A percentile compares a stretch with the other conserved stretches of the same genome.
These are phyloP conservation scores for Cottus gobio DNA, from an alignment of 2,113 vertebrate genomes.

Conservation along the genomic window DNA sequence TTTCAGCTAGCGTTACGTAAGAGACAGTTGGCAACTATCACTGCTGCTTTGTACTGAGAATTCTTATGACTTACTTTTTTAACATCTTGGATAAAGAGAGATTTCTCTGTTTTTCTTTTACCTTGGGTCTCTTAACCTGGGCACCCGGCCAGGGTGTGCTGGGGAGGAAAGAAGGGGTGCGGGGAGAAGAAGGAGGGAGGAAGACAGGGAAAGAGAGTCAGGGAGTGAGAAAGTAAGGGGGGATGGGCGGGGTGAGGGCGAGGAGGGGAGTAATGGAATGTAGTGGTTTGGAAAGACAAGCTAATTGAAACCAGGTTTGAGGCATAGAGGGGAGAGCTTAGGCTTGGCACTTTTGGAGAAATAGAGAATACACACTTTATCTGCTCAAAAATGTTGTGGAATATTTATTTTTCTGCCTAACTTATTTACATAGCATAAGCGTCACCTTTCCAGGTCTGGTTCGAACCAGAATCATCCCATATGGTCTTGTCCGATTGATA, in stretches of 20 bases:
- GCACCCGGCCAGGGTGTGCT: constrained; percentile 69
- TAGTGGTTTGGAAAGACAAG: constrained; percentile 88
- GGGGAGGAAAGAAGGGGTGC: constrained; percentile 28
- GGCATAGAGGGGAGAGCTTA: constrained; percentile 67
- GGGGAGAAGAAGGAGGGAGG: constrained; percentile 37
- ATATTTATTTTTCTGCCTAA: neutral
- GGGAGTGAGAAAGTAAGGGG: constrained; percentile 61
- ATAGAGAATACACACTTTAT: constrained; percentile 57
- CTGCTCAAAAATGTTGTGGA: constrained; percentile 14
- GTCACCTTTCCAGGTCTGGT: constrained; percentile 9
- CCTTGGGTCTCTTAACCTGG: constrained; percentile 72
- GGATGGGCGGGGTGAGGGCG: constrained; percentile 54
- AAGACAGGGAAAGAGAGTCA: constrained; percentile 62
- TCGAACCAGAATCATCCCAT: neutral
- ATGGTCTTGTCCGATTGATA: neutral
- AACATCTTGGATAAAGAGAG: constrained; percentile 36
- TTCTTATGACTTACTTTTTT: constrained; percentile 22
- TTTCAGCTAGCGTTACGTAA: neutral
- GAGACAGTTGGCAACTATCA: constrained; percentile 20
- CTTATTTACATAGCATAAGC: neutral
- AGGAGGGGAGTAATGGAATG: constrained; percentile 86
- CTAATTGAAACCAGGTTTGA: constrained; percentile 89
- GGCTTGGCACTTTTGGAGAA: constrained; percentile 63
- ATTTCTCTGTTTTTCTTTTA: constrained; percentile 59
- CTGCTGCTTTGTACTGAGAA: constrained; percentile 11